Evolutionary conservation across 1,140 invertebrate genomes (phyloP).

Genomic region (Physella acuta): DNA sequence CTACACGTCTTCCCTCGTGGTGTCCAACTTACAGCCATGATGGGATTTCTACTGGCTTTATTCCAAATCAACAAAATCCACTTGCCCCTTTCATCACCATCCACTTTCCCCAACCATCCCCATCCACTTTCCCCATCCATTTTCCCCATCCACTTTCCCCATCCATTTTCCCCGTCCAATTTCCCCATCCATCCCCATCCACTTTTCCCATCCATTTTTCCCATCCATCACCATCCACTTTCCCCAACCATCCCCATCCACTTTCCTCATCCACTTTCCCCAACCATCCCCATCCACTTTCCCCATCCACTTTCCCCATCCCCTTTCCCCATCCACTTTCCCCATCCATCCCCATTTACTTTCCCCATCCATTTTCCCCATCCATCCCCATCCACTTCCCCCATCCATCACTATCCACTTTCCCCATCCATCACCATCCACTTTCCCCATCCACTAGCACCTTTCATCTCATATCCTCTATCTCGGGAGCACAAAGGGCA

Average conservation of each 20-base stretch:
- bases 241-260: neutral
- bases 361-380: conserved; percentile 9
- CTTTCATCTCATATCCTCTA: no score
- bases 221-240: conserved; percentile 2
- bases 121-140: neutral
- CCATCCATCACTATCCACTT: no score
- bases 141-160: neutral
- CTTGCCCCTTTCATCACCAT: neutral
- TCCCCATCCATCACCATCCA: neutral
- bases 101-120: neutral
- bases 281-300: conserved; percentile 1
- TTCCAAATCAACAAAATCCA: no score
- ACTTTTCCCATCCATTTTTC: neutral
- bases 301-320: neutral
- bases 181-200: conserved; percentile 7
- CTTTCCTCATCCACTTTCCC: neutral
- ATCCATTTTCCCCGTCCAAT: neutral
- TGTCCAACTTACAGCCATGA: no score
- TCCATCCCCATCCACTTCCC: neutral
- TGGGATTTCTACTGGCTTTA: no score
- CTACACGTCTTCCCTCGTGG: no score
- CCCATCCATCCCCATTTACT: neutral
- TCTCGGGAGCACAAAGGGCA: no score
- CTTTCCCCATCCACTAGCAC: neutral
- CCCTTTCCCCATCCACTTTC: conserved; percentile 6